A percentile compares a stretch with the other conserved stretches of the same genome.
Conservation (phyloP, 1,140 invertebrate species). For the Venustaconcha ellipsiformis region DNA sequence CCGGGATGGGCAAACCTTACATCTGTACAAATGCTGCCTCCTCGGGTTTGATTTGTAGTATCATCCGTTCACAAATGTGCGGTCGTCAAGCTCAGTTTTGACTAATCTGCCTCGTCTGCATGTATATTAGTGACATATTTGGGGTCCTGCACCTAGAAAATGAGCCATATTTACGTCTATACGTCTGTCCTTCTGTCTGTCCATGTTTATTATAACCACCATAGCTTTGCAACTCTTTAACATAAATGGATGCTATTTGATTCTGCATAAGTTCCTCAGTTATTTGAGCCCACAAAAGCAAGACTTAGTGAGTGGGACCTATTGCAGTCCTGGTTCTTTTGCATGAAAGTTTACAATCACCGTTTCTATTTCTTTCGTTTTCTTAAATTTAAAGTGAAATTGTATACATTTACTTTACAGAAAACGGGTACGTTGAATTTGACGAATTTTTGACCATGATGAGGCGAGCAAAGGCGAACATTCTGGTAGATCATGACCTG, state of each 20-base stretch:
- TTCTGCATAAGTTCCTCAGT: no score
- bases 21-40: no score
- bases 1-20: no score
- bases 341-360: background rate
- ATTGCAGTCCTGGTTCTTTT: background rate
- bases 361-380: background rate
- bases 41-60: no score
- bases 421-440: slow-evolving; percentile 63
- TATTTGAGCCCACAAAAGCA: background rate
- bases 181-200: background rate
- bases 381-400: background rate
- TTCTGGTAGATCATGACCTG: slow-evolving; percentile 24
- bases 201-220: background rate
- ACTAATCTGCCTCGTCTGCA: no score
- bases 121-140: no score
- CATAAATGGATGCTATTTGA: no score
- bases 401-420: slow-evolving; percentile 33
- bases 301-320: background rate
- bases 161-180: background rate
- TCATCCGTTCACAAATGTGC: no score
- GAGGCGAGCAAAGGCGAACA: slow-evolving; percentile 49
- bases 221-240: background rate
- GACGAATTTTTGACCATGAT: slow-evolving; percentile 62
- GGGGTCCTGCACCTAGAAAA: no score
- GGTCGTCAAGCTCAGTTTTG: no score